Evolutionary conservation across 2,113 vertebrate genomes (phyloP), one percentile per base, ranked within the genome.

Genomic region (Labeo rohita): DNA sequence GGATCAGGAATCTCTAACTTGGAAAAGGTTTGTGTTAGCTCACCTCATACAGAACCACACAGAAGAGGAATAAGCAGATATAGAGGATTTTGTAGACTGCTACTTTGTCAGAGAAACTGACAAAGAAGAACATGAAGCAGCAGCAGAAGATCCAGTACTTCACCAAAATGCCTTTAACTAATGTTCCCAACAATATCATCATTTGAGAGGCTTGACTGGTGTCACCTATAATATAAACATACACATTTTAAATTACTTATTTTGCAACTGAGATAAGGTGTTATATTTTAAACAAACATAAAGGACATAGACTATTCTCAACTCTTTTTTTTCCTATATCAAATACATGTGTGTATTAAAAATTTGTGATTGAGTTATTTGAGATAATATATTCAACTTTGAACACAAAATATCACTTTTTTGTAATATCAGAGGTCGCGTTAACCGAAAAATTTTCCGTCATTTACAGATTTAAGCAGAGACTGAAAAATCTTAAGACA

Each of bases 91-190:
- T 93, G 87, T 95, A 94, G 11, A 92, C 92, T 0, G 91, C 94
- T 34, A 92, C 86, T 75, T 93, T 95, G 88, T 95, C 94, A 0
- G 87, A 91, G 88, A 95, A 95, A 91, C 96, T 95, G 91, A 95
- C 84, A 16, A 95, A 76, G 85, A 95, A 95, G 90, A 96, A 94
- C 92, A 95, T 94, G 83, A 92, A 92, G 78, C 93, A 93, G 79
- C 96, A 96, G 90, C 94, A 93, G 56, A 94, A 92, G 85, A 95
- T 95, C 94, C 94, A 95, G 90, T 94, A 94, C 89, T 96, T 94
- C 59, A 94, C 94, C 83, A 93, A 89, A 0, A 65, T 74, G n/a
- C 91, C 93, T 75, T 93, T 94, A 1, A 96, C 81, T 50, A 94
- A 90, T 21, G 89, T 75, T 56, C 94, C 94, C 47, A 95, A 43